Evolutionary conservation across 2,113 vertebrate genomes (phyloP).

Genomic region (Psittacus erithacus): DNA sequence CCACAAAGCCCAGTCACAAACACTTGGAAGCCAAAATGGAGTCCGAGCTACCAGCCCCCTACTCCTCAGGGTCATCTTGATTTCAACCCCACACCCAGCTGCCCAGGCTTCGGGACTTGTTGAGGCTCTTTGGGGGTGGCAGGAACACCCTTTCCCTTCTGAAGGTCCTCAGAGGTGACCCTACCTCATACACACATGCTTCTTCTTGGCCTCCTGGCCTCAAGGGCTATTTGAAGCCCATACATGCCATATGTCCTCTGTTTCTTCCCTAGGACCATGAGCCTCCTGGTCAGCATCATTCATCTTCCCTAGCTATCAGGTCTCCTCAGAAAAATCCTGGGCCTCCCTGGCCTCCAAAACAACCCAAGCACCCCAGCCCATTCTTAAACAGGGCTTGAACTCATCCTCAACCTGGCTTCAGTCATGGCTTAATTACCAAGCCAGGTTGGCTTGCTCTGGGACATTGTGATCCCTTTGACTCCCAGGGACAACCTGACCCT

Average conservation of each 20-base stretch:
- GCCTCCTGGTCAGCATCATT: not conserved
- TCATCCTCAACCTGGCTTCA: not conserved
- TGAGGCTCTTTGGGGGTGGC: rapidly evolving
- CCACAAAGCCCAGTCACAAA: not conserved
- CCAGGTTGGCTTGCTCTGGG: not conserved
- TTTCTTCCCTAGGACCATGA: not conserved
- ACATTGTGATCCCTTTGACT: not conserved
- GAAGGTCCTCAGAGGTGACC: not conserved
- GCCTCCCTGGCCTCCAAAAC: not conserved
- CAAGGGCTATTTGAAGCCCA: not conserved
- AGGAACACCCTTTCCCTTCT: not conserved
- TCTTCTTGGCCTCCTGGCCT: not conserved
- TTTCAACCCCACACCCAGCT: not conserved
- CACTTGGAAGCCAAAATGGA: not conserved
- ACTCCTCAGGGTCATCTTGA: not conserved
- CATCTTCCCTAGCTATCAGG: not conserved
- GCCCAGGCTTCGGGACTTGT: not conserved
- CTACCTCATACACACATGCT: rapidly evolving
- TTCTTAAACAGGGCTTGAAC: not conserved
- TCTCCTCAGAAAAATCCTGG: not conserved
- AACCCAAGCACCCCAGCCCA: not conserved
- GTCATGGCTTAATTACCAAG: not conserved
- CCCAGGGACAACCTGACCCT: not conserved
- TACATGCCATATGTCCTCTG: rapidly evolving
- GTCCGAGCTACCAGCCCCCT: not conserved